These are phyloP conservation scores for Eutrigla gurnardus DNA, from an alignment of 2,797 vertebrate genomes.

Conservation along the genomic window DNA sequence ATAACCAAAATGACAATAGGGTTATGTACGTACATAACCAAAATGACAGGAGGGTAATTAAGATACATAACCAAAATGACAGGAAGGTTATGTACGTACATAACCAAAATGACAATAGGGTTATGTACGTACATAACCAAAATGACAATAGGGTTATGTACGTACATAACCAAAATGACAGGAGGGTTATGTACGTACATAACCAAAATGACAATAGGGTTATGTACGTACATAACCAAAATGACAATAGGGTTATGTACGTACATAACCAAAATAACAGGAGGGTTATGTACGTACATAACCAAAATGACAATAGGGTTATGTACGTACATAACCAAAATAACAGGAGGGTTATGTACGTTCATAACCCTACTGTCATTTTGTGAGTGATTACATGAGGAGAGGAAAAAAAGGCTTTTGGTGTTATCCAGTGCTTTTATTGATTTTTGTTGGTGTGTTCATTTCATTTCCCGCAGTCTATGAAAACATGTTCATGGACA, in stretches of 20 bases:
- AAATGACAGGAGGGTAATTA: too few relatives aligned
- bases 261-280: not conserved
- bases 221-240: too few relatives aligned
- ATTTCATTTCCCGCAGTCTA: constrained; percentile 53
- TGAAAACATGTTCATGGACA: constrained; percentile 71
- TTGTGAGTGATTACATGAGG: not conserved
- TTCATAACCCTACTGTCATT: not conserved
- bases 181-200: not conserved
- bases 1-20: not conserved
- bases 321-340: too few relatives aligned
- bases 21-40: too few relatives aligned
- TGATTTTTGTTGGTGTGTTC: constrained; percentile 36
- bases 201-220: not conserved
- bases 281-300: too few relatives aligned
- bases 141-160: not conserved
- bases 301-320: not conserved
- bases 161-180: too few relatives aligned
- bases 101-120: too few relatives aligned
- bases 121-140: not conserved
- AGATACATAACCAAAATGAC: not conserved
- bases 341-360: too few relatives aligned
- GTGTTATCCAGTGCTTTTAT: constrained; percentile 26
- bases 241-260: too few relatives aligned
- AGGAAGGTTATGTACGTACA: too few relatives aligned
- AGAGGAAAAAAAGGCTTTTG: not conserved